These are phyloP conservation scores for Sphaeridia pumilis DNA, from an alignment of 2,888 invertebrate genomes.

Conservation along the genomic window DNA sequence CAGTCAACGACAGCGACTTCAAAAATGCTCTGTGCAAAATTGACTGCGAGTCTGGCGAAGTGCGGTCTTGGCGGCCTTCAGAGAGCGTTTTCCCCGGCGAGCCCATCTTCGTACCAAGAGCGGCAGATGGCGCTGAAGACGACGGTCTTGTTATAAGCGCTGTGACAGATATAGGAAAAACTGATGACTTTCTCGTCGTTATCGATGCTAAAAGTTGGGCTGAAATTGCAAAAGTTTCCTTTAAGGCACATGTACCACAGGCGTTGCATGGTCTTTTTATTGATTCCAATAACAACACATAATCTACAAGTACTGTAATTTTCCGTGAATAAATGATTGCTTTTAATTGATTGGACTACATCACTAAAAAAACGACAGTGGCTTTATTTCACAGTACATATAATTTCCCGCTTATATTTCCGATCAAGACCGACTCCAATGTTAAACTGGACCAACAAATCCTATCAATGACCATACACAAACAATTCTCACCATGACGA, in stretches of 20 bases:
- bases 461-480: too few species aligned
- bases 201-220: slow-evolving; percentile 40
- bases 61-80: slow-evolving; percentile 16
- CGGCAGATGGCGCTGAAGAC: slow-evolving; percentile 42
- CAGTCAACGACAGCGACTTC: slow-evolving; percentile 37
- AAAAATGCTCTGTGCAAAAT: slow-evolving; percentile 34
- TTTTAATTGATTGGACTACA: too few species aligned
- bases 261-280: slow-evolving; percentile 37
- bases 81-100: slow-evolving; percentile 38
- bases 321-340: too few species aligned
- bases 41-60: slow-evolving; percentile 23
- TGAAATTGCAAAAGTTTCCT: slow-evolving; percentile 39
- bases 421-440: too few species aligned
- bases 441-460: too few species aligned
- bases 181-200: slow-evolving; percentile 36
- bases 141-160: slow-evolving; percentile 41
- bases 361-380: too few species aligned
- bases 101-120: slow-evolving; percentile 42
- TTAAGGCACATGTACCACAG: slow-evolving; percentile 36
- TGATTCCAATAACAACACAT: too few species aligned
- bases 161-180: slow-evolving; percentile 35
- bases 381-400: too few species aligned
- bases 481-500: too few species aligned
- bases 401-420: too few species aligned
- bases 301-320: too few species aligned